These are phyloP conservation scores for Helicoverpa assulta DNA, from an alignment of 2,888 invertebrate species.

Conservation along the genomic window DNA sequence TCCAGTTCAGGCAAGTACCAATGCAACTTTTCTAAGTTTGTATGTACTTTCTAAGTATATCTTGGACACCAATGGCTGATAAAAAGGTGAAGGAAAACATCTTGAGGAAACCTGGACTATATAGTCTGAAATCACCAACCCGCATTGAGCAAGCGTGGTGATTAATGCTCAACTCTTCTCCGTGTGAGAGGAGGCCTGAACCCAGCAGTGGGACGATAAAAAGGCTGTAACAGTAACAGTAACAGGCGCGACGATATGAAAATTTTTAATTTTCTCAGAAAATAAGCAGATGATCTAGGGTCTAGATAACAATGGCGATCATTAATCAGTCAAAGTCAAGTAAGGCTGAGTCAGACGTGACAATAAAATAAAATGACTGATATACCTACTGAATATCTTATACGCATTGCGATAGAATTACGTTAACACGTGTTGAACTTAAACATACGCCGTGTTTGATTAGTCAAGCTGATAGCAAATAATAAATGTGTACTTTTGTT, in stretches of 20 bases:
- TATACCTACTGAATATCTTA: background rate
- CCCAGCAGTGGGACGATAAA: too few relatives aligned
- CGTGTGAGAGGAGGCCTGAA: too few relatives aligned
- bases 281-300: background rate
- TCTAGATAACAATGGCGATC: background rate
- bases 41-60: too few relatives aligned
- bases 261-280: background rate
- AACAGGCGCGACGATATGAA: background rate
- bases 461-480: conserved; percentile 32
- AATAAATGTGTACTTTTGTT: conserved; percentile 27
- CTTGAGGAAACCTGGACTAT: too few relatives aligned
- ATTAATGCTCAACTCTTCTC: too few relatives aligned
- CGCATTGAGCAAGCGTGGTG: too few relatives aligned
- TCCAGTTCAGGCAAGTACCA: too few relatives aligned
- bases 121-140: too few relatives aligned
- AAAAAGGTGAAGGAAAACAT: too few relatives aligned
- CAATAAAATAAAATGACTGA: conserved; percentile 8
- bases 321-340: conserved; percentile 22
- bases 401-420: conserved; percentile 30
- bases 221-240: too few relatives aligned
- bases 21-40: too few relatives aligned
- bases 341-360: background rate
- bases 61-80: too few relatives aligned
- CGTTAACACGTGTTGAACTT: conserved; percentile 18
- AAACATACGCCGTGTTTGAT: conserved; percentile 37